A percentile compares a stretch with the other conserved stretches of the same genome.
Conservation (phyloP, 2,888 invertebrate genomes). For the Meganola albula region DNA sequence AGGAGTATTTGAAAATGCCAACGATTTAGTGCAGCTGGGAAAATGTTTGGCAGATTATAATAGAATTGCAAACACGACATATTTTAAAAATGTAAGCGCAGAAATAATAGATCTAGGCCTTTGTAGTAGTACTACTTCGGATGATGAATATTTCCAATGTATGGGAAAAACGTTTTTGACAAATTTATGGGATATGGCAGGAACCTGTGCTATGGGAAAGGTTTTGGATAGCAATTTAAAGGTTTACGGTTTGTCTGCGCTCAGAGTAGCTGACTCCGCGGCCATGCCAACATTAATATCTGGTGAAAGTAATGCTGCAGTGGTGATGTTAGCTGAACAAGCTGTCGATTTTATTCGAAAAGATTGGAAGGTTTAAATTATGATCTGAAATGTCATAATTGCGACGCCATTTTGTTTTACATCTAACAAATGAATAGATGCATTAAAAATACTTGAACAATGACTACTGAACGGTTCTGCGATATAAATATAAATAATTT, state of each 20-base stretch:
- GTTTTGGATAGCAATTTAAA: constrained; percentile 80
- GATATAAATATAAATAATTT: too few relatives aligned
- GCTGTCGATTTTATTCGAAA: constrained; percentile 29
- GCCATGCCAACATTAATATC: constrained; percentile 70
- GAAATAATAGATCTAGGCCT: constrained; percentile 25
- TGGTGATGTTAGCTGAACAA: constrained; percentile 36
- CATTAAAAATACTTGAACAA: too few relatives aligned
- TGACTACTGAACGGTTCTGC: too few relatives aligned
- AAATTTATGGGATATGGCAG: constrained; percentile 83
- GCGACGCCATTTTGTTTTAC: too few relatives aligned
- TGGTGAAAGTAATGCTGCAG: constrained; percentile 74
- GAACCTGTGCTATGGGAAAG: constrained; percentile 86
- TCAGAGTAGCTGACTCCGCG: constrained; percentile 37
- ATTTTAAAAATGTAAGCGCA: constrained; percentile 26
- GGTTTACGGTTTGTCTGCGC: constrained; percentile 22
- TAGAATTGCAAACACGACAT: constrained; percentile 26
- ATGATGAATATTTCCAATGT: too few relatives aligned
- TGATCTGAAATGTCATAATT: too few relatives aligned
- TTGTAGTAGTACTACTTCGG: constrained; percentile 12
- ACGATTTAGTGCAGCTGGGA: constrained; percentile 22
- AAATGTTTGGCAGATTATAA: constrained; percentile 28
- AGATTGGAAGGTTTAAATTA: too few relatives aligned
- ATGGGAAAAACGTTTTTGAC: constrained; percentile 47
- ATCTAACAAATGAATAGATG: too few relatives aligned
- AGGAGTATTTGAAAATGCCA: constrained; percentile 18